Evolutionary conservation across 2,888 invertebrate genomes (phyloP).

Genomic region (Onthophagus sagittarius): DNA sequence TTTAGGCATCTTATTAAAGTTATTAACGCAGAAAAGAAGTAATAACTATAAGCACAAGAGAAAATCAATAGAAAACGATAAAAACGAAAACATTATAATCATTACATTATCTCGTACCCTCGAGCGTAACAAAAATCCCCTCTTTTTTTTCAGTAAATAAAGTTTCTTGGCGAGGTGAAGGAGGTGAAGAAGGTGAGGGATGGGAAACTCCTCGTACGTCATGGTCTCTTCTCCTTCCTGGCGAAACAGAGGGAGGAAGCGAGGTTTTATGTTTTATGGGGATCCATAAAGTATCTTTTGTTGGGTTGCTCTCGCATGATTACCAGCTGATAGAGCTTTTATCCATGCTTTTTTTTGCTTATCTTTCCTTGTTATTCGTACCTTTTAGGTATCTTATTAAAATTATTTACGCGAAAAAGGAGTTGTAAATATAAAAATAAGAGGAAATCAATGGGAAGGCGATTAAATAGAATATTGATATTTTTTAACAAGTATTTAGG

Average conservation of each 20-base stretch:
- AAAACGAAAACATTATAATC: too few relatives aligned
- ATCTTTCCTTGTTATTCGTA: background rate
- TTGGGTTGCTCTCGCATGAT: background rate
- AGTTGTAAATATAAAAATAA: too few relatives aligned
- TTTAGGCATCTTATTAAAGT: too few relatives aligned
- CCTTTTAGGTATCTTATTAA: background rate
- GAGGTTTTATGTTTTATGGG: background rate
- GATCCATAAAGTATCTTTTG: background rate
- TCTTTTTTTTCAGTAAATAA: background rate
- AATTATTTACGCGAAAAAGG: too few relatives aligned
- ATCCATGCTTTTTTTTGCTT: background rate
- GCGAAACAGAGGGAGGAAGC: background rate
- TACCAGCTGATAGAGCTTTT: background rate
- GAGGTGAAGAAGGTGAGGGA: background rate
- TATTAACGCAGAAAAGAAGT: too few relatives aligned
- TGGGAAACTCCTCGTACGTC: background rate
- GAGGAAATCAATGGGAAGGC: background rate
- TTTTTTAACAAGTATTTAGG: too few relatives aligned
- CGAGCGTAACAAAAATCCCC: background rate
- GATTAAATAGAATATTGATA: background rate
- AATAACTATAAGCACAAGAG: too few relatives aligned
- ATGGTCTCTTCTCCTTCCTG: background rate
- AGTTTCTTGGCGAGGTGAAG: background rate
- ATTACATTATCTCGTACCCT: background rate
- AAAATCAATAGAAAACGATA: too few relatives aligned